These are phyloP conservation scores for Chaetops frenatus DNA, from an alignment of 2,113 vertebrate genomes.

Conservation along the genomic window DNA sequence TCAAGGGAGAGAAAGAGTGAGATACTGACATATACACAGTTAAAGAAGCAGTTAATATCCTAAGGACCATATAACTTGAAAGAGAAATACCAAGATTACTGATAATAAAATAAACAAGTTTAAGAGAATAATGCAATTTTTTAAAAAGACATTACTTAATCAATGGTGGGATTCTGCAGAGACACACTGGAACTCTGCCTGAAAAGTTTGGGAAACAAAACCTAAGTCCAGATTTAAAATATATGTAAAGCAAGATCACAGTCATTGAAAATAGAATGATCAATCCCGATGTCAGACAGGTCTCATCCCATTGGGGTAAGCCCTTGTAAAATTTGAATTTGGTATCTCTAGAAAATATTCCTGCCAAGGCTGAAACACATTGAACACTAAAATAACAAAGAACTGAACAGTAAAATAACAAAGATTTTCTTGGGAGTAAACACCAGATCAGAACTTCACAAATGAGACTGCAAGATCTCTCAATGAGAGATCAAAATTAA, in stretches of 20 bases:
- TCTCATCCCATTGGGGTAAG: background rate
- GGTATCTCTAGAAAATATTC: background rate
- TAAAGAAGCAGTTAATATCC: background rate
- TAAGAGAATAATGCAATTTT: background rate
- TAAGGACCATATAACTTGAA: background rate
- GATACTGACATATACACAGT: background rate
- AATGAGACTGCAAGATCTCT: background rate
- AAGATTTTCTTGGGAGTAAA: background rate
- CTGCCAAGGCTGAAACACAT: background rate
- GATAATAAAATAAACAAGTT: background rate
- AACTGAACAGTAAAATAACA: background rate
- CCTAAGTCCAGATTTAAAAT: background rate
- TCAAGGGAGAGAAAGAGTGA: background rate
- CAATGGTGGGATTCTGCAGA: background rate
- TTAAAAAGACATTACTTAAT: background rate
- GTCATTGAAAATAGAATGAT: background rate
- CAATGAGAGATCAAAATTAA: background rate
- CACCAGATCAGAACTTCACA: background rate
- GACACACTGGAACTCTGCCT: background rate
- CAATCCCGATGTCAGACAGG: background rate
- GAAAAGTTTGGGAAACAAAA: background rate
- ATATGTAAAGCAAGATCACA: background rate
- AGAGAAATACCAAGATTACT: background rate
- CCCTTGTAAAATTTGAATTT: background rate
- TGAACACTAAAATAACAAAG: background rate